Base-by-base conservation (phyloP, 2,888 invertebrate species). In the Thymelicus acteon region DNA sequence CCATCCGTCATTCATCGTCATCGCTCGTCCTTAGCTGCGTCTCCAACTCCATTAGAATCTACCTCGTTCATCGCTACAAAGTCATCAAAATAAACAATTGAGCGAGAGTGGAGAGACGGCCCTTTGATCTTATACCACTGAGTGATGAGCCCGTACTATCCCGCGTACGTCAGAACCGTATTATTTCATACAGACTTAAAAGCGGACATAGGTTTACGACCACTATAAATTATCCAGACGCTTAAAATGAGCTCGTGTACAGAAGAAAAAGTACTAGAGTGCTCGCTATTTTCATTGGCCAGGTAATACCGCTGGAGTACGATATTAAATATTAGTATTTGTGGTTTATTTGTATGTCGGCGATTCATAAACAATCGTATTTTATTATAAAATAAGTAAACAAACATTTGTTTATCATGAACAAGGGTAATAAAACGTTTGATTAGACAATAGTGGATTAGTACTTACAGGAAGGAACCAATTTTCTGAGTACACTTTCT, bases 201-300 rank as follows among this genome's bases (percentile, higher is more conserved):
- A 89, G 87, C 85, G 83, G 82, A 84, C 84, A 83, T 78, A 79
- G 80, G 78, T 90, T 90, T 89, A 90, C 83, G 88, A 88, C 78
- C 76, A 76, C 81, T 79, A 85, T 90, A 89, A 90, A 89, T 89
- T 85, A 87, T 81, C 76, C 77, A 75, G 78, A 78, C 81, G 83
- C 77, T 82, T 84, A 78, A 80, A 77, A 73, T 72, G 72, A 68
- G 57, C 72, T 73, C 75, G 39, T 66, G 72, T 73, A 71, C 75
- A 74, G 78, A 76, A 76, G 76, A 76, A 79, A 78, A 77, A 78
- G 78, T 74, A 77, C 58, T 67, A 48, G 67, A 72, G 72, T 71
- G 73, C 60, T 66, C 72, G 77, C 80, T 81, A 81, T 82, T 80
- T 80, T 74, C 77, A 77, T 74, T 76, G 77, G 80, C 78, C 87